These are phyloP conservation scores for Aleiodes alternator DNA, from an alignment of 2,888 invertebrate species.

Conservation along the genomic window DNA sequence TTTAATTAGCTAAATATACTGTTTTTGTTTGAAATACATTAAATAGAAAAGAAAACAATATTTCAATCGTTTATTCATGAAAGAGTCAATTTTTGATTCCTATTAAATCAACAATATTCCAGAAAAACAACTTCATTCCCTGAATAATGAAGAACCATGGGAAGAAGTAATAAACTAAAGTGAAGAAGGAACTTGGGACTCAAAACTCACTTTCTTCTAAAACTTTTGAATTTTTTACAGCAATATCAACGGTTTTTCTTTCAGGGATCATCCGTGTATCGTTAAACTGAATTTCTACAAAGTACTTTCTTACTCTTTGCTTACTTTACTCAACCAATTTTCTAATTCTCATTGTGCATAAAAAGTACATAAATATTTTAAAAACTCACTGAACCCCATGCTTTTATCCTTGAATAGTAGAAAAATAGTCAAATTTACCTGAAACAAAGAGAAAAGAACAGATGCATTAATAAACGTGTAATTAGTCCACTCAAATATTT, in stretches of 20 bases:
- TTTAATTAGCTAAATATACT: no score
- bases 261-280: constrained; percentile 32
- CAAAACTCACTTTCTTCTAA: constrained; percentile 19
- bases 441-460: constrained; percentile 61
- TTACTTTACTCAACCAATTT: background rate
- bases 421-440: constrained; percentile 58
- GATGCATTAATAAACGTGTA: constrained; percentile 21
- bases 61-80: no score
- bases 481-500: constrained; percentile 3
- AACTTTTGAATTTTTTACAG: constrained; percentile 41
- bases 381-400: constrained; percentile 45
- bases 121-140: background rate
- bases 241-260: constrained; percentile 38
- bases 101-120: no score
- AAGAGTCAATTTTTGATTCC: no score
- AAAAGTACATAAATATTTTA: background rate
- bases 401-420: background rate
- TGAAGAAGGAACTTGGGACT: constrained; percentile 21
- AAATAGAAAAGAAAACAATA: no score
- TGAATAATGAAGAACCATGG: constrained; percentile 3
- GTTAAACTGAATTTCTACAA: constrained; percentile 35
- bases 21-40: no score
- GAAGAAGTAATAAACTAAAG: constrained; percentile 15
- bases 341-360: background rate
- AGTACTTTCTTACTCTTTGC: constrained; percentile 2